These are phyloP conservation scores for Psittacara wagleri DNA, from an alignment of 2,113 vertebrate genomes.

Conservation along the genomic window DNA sequence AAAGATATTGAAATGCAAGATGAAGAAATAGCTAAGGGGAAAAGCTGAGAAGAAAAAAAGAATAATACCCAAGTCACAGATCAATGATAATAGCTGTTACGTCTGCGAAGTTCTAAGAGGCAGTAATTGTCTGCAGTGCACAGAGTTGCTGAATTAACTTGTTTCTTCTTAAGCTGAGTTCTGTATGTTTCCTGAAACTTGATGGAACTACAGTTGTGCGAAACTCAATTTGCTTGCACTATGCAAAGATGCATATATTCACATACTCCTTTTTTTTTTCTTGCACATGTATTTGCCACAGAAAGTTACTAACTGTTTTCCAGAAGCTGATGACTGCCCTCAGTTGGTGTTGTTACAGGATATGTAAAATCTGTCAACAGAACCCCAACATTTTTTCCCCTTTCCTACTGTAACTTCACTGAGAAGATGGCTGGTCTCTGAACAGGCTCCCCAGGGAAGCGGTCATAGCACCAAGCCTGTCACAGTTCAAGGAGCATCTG, in stretches of 20 bases:
- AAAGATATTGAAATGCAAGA: constrained; percentile 82
- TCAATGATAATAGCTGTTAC: neutral
- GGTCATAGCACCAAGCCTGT: neutral
- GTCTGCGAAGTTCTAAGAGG: neutral
- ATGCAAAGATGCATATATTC: neutral
- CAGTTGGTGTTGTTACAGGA: neutral
- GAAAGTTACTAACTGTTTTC: neutral
- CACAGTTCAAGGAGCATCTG: neutral
- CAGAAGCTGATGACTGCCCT: neutral
- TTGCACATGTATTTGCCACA: neutral
- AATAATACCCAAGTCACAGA: constrained; percentile 38
- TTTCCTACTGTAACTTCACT: neutral
- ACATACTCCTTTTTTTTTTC: neutral
- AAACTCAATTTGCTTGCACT: neutral
- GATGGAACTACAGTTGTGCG: neutral
- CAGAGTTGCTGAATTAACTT: neutral
- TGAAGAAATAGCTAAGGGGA: constrained; percentile 80
- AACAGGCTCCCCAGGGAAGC: neutral
- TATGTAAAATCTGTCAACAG: neutral
- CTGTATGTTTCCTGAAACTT: neutral
- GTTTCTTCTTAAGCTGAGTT: neutral
- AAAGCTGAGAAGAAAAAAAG: constrained; percentile 81
- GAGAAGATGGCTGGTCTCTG: neutral
- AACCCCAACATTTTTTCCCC: neutral
- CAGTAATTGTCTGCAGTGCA: neutral